Evolutionary conservation across 2,888 invertebrate species (phyloP), one percentile per base, ranked within the genome.

Genomic region (Ptychoptera contaminata): DNA sequence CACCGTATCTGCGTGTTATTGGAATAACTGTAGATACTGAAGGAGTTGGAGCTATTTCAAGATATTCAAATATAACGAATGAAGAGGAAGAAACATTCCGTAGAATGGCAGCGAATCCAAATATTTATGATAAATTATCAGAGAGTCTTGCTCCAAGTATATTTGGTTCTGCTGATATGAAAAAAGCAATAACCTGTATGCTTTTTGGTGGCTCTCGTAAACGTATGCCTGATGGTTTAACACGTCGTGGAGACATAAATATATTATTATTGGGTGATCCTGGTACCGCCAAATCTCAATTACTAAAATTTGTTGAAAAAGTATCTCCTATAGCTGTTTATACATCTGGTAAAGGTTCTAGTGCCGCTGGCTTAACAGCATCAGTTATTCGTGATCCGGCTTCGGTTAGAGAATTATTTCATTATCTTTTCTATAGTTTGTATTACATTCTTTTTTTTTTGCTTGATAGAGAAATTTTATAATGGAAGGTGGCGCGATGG

Each of bases 401-500:
- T 10, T 81, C 93, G 47, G 92, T 94, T 66, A 75, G 77, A 65
- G 45, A 30, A 14, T 16, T 4, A 16, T 45, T 34, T 43, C n/a
- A n/a, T n/a, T n/a, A n/a, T n/a, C 38, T 39, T 32, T 31, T 16
- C 30, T 7, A 11, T 8, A 23, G 29, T 42, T 23, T 37, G 12
- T 36, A 11, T 23, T 12, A 16, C 5, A 29, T 42, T 12, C 31
- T 30, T 9, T 14, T 51, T 48, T 38, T 51, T 47, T 47, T 50
- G 47, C n/a, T n/a, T 60, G 61, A 11, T 58, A 91, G 88, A 76
- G 91, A 38, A 93, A 90, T 65, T 96, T 94, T 66, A 81, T 96
- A 5, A 90, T 96, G 88, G 96, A 96, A 68, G 96, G 98, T 10
- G 98, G 98, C 9, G 98, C 98, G 1, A 98, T 98, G 98, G 98